These are phyloP conservation scores for Hemibagrus wyckioides DNA, from an alignment of 2,113 vertebrate species.

Conservation along the genomic window DNA sequence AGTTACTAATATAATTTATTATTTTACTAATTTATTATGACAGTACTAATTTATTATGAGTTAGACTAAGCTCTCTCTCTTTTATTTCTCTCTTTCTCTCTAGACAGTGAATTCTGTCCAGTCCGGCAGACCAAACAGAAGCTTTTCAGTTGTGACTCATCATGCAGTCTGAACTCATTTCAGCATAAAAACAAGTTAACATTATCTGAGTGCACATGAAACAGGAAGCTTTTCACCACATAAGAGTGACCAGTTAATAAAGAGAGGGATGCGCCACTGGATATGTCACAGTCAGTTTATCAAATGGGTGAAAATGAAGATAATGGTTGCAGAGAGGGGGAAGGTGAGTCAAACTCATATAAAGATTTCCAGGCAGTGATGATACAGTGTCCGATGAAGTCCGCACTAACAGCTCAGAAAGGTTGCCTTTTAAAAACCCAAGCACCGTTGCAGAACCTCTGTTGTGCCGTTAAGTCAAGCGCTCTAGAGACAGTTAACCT, in stretches of 20 bases:
- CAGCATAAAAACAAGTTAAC: constrained; percentile 26
- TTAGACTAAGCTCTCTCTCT: background rate
- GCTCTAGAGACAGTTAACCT: background rate
- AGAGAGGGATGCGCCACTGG: background rate
- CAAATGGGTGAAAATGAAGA: background rate
- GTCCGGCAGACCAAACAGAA: constrained; percentile 1
- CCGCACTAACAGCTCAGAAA: background rate
- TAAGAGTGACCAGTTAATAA: background rate
- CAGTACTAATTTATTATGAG: too few relatives aligned
- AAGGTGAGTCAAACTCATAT: background rate
- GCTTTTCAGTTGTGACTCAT: constrained; percentile 25
- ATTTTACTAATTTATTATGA: too few relatives aligned
- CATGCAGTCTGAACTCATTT: constrained; percentile 32
- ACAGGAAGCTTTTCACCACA: constrained; percentile 5
- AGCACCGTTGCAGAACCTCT: background rate
- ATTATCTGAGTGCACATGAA: constrained; percentile 13
- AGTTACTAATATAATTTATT: too few relatives aligned
- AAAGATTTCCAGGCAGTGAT: background rate
- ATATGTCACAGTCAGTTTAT: background rate
- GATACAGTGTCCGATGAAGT: background rate
- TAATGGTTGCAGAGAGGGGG: background rate
- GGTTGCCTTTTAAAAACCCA: background rate
- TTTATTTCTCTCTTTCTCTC: constrained; percentile 9
- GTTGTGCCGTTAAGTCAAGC: background rate
- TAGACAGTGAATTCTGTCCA: background rate